A percentile compares a stretch with the other conserved stretches of the same genome.
phyloP scores from a whole-genome alignment of 2,113 vertebrate genomes.

The Fulica atra region DNA sequence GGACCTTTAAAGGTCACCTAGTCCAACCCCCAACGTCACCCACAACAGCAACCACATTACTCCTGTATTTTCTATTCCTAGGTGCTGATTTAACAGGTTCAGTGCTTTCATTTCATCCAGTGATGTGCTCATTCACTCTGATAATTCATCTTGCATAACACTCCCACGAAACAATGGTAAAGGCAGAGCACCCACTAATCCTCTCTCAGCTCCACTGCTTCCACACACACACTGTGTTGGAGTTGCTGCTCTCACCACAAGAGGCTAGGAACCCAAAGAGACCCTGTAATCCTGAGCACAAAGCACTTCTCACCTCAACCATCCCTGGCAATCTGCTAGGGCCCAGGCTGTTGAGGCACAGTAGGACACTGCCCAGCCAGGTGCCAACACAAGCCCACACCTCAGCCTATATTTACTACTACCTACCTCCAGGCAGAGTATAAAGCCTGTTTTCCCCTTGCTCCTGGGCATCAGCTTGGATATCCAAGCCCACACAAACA shows the following conservation, averaged over 20 bases:
- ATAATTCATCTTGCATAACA: not conserved
- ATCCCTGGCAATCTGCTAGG: not conserved
- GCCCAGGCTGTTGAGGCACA: not conserved
- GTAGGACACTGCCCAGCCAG: not conserved
- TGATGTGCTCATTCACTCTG: not conserved
- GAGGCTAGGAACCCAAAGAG: not conserved
- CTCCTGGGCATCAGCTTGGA: not conserved
- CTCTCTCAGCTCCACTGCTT: not conserved
- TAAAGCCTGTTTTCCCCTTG: not conserved
- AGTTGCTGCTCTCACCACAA: not conserved
- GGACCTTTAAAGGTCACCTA: too few species aligned
- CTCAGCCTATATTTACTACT: not conserved
- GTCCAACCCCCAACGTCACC: not conserved
- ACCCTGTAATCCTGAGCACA: not conserved
- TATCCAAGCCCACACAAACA: not conserved
- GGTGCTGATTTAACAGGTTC: not conserved
- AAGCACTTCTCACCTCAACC: not conserved
- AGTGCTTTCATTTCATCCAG: not conserved
- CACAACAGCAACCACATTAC: fast-evolving
- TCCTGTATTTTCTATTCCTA: too few species aligned
- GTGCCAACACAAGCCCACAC: not conserved
- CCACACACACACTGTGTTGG: not conserved
- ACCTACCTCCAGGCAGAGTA: not conserved
- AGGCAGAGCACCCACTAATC: not conserved
- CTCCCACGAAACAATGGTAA: not conserved